Conservation (phyloP, 2,888 invertebrate species). For the Acronicta aceris region DNA sequence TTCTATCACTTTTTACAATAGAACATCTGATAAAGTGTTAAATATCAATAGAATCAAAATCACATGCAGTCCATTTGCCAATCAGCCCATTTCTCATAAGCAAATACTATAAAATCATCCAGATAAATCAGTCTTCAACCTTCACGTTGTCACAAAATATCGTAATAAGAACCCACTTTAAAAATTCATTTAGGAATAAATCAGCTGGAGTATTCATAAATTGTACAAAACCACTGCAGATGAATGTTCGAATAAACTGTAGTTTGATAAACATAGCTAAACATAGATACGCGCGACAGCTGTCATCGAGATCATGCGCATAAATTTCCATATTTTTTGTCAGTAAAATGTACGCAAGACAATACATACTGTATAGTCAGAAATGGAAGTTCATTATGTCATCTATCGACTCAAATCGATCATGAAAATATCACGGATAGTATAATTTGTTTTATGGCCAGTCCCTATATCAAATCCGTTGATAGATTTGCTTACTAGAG, state of each 20-base stretch:
- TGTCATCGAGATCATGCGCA: no score
- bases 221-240: background rate
- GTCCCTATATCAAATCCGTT: no score
- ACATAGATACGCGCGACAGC: no score
- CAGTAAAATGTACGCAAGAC: no score
- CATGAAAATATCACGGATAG: no score
- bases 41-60: slow-evolving; percentile 30
- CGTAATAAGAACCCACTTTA: slow-evolving; percentile 1
- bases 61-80: slow-evolving; percentile 39
- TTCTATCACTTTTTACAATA: slow-evolving; percentile 45
- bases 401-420: no score
- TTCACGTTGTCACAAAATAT: slow-evolving; percentile 34
- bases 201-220: background rate
- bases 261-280: no score
- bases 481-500: no score
- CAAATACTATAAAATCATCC: slow-evolving; percentile 39
- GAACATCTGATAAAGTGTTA: slow-evolving; percentile 17
- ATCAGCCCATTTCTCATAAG: slow-evolving; percentile 18
- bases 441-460: no score
- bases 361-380: no score
- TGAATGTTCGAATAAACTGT: background rate
- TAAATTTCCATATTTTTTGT: no score
- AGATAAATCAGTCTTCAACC: slow-evolving; percentile 64
- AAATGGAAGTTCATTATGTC: no score
- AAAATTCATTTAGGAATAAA: background rate